Evolutionary conservation across 2,888 invertebrate genomes (phyloP), one percentile per base, ranked within the genome.

Genomic region (Odontomyia ornata): DNA sequence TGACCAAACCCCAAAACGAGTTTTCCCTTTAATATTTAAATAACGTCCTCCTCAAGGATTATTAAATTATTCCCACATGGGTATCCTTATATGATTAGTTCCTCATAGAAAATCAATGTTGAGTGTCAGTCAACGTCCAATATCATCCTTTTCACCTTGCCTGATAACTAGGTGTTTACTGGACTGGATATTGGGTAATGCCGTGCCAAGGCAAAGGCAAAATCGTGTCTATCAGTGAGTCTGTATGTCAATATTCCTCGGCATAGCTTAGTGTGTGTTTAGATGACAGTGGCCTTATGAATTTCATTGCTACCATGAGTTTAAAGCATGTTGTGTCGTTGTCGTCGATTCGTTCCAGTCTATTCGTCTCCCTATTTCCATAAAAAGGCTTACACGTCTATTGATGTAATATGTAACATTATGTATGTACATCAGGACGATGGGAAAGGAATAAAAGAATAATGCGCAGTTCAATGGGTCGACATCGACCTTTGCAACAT

Each of bases 381-480:
- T 47, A 47, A 25, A 69, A 69, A 36, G 36, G 69, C 30, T 69
- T 43, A 5, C 28, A 18, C 25, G 7, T 47, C 69, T 25, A 47
- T 65, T 65, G 30, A 27, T 69, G 69, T 47, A 47, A 69, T 46
- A 69, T 47, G 69, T n/a, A 47, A 36, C 36, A 65, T 43, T 65
- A 21, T 65, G 65, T 36, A 65, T n/a, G 43, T 36, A 43, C 43
- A 47, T 46, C 5, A 2, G 23, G 13, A 30, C 9, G 36, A 69
- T n/a, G 15, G 69, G 25, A 69, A 69, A 72, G 72, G 57, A 72
- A 72, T 56, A 57, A 72, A 57, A 18, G 30, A 1, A 72, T 56
- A 72, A 57, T 56, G 72, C 57, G 56, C 72, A 72, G 72, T 56
- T 72, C 72, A 72, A n/a, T 72, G 57, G 72, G 52, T 72, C 57